Conservation (phyloP, 2,113 vertebrate species). For the Podiceps cristatus region DNA sequence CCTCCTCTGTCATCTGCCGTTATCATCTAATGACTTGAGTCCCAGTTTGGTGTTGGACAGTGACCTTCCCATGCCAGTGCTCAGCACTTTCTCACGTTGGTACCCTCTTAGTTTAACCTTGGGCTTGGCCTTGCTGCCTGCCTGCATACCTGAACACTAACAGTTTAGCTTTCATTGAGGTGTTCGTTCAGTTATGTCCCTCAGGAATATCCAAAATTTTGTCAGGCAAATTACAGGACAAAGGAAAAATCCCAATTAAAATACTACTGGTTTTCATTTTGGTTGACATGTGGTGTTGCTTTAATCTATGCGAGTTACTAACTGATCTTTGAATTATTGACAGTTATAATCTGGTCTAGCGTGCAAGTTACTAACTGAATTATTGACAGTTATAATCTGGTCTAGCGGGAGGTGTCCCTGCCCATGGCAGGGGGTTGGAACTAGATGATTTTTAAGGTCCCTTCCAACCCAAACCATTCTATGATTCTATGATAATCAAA, state of each 20-base stretch:
- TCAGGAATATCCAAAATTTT: background rate
- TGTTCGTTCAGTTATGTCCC: too few relatives aligned
- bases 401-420: too few relatives aligned
- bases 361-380: too few relatives aligned
- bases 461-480: too few relatives aligned
- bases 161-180: background rate
- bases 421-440: too few relatives aligned
- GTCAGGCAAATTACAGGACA: background rate
- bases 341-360: too few relatives aligned
- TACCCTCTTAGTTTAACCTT: background rate
- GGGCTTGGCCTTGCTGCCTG: background rate
- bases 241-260: background rate
- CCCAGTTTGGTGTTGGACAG: rapidly evolving
- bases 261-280: too few relatives aligned
- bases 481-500: background rate
- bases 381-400: too few relatives aligned
- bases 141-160: rapidly evolving
- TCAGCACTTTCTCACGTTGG: background rate
- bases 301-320: too few relatives aligned
- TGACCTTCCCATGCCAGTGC: background rate
- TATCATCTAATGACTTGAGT: background rate
- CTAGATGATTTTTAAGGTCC: too few relatives aligned
- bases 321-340: background rate
- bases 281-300: too few relatives aligned
- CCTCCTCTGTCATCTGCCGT: background rate